A percentile compares a stretch with the other conserved stretches of the same genome.
These are phyloP conservation scores for Perccottus glenii DNA, from an alignment of 2,113 vertebrate species.

Conservation along the genomic window DNA sequence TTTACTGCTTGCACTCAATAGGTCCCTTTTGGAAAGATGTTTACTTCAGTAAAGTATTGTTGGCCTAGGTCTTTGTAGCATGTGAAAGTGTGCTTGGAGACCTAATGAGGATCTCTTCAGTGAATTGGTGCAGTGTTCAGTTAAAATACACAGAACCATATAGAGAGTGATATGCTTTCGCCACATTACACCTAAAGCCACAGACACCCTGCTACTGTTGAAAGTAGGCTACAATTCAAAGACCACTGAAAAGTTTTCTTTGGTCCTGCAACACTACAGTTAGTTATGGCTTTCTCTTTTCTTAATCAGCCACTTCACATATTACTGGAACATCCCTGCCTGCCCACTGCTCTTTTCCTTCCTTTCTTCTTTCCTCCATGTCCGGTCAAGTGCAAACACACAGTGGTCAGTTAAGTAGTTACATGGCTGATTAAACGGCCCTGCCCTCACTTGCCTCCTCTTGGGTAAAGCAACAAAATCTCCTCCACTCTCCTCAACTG, in stretches of 20 bases:
- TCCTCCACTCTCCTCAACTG: neutral
- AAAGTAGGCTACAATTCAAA: too few species aligned
- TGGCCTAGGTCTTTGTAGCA: slow-evolving; percentile 16
- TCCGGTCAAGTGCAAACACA: slow-evolving; percentile 18
- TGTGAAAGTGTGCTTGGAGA: slow-evolving; percentile 10
- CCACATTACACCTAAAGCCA: neutral
- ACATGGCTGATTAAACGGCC: slow-evolving; percentile 45
- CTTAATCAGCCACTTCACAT: neutral
- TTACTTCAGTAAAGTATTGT: slow-evolving; percentile 18
- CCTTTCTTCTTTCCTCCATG: neutral
- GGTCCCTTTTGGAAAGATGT: slow-evolving; percentile 19
- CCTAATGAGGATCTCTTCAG: slow-evolving; percentile 51
- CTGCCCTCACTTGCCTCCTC: slow-evolving; percentile 2
- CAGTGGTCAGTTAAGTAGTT: slow-evolving; percentile 33
- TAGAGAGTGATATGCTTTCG: slow-evolving; percentile 8
- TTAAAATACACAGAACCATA: slow-evolving; percentile 19
- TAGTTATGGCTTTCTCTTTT: neutral
- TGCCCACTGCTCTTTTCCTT: neutral
- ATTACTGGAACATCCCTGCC: neutral
- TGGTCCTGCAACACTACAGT: too few species aligned
- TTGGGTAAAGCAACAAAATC: neutral
- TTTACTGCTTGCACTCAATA: slow-evolving; percentile 34
- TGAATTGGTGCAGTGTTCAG: slow-evolving; percentile 31
- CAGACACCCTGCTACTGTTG: neutral
- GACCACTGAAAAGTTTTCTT: too few species aligned